Base-by-base conservation (phyloP, 2,888 invertebrate species). In the Netelia virgata region DNA sequence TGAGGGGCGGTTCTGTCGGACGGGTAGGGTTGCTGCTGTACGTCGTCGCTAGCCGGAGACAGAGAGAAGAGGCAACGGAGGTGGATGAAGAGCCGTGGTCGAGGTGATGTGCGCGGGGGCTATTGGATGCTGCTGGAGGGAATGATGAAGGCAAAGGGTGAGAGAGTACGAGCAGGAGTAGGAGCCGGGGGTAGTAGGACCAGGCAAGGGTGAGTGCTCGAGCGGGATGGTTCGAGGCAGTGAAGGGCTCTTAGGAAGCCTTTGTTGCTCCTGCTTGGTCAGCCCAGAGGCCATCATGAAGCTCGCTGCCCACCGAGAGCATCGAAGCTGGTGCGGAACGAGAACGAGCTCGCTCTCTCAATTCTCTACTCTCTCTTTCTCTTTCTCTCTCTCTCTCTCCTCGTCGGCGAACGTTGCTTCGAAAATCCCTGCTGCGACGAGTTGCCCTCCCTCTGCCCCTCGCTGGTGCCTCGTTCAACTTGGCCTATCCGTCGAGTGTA, bases 161-260 rank as follows among this genome's bases (percentile, higher is more conserved):
- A 50, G 16, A 80, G 61, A 68, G 79, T 61, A 57, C 28, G 53
- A 61, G 61, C 36, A 66, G 55, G 66, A 53, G 80, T 50, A 57
- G 55, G 77, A 75, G 43, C 55, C 36, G 23, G 73, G 43, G 18
- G 69, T 28, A 68, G 79, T 61, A 57, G 20, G 53, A 61, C 55
- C 36, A 64, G 55, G 66, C 41, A 82, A 61, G 84, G 84, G 85
- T 86, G 84, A 86, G 85, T 82, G 84, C 83, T 83, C 82, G 82
- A 86, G 80, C 80, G 81, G 81, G 85, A 80, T 86, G 85, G 84
- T 80, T 47, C 47, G 73, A 77, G 85, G 75, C 82, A 79, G 83
- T 87, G 90, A 91, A 93, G 92, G 90, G 92, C 93, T 92, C 93
- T 93, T 91, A 91, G 91, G 90, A 91, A 91, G 92, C 93, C 92